Conservation (phyloP, 1,140 invertebrate species). For the honey bee (Apis mellifera) region DNA sequence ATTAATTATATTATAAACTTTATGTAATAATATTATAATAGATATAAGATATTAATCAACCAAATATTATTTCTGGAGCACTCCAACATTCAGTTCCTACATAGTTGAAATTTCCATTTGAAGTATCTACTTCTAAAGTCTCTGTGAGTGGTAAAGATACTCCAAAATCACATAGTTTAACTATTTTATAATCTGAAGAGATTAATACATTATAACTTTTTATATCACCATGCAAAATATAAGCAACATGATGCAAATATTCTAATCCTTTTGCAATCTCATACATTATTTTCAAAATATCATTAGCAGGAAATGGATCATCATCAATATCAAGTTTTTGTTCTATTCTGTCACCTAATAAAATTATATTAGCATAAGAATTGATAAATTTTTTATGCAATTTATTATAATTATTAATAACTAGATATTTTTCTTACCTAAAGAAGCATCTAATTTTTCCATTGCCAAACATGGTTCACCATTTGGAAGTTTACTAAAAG, state of each 20-base stretch:
- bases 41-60: conserved; percentile 57
- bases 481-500: conserved; percentile 83
- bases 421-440: conserved; percentile 75
- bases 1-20: not conserved
- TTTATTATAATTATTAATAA: not conserved
- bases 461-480: conserved; percentile 87
- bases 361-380: conserved; percentile 20
- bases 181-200: conserved; percentile 87
- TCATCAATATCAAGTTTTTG: conserved; percentile 82
- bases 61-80: conserved; percentile 87
- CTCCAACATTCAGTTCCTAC: conserved; percentile 89
- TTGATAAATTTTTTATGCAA: not conserved
- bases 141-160: conserved; percentile 87
- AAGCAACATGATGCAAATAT: conserved; percentile 89
- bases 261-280: conserved; percentile 88
- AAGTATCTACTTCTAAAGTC: conserved; percentile 83
- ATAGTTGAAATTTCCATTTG: conserved; percentile 82
- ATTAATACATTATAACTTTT: conserved; percentile 92
- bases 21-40: not conserved
- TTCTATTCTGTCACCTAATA: conserved; percentile 86
- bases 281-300: conserved; percentile 85
- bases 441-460: conserved; percentile 85
- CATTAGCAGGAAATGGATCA: conserved; percentile 83
- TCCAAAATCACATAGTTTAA: conserved; percentile 94
- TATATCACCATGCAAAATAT: conserved; percentile 91